Evolutionary conservation across 2,797 vertebrate species (phyloP).

Genomic region (Picus viridis): DNA sequence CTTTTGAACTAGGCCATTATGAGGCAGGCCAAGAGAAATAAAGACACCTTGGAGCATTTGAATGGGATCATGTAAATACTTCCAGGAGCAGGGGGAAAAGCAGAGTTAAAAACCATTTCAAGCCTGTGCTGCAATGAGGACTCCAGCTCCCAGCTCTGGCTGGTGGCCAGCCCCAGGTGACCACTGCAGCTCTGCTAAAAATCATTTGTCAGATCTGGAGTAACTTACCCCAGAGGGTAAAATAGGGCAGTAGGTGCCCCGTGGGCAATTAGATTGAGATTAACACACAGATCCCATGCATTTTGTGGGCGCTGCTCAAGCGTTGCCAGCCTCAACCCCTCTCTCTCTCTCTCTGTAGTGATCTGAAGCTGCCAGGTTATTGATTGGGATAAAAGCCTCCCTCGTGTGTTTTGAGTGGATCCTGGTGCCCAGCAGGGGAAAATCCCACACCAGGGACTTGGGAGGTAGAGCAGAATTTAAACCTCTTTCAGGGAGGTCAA

Average conservation of each 20-base stretch:
- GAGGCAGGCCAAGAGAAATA: constrained; percentile 34
- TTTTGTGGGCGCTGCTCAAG: not conserved
- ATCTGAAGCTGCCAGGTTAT: not conserved
- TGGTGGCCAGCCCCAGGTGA: constrained; percentile 10
- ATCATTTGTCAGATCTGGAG: not conserved
- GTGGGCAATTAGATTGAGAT: constrained; percentile 29
- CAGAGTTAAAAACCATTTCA: not conserved
- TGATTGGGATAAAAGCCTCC: not conserved
- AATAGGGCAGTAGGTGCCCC: constrained; percentile 5
- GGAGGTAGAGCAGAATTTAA: not conserved
- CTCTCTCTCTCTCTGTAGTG: not conserved
- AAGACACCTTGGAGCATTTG: not conserved
- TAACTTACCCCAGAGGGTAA: not conserved
- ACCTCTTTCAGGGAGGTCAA: not conserved
- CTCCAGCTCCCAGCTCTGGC: not conserved
- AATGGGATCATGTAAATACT: constrained; percentile 5
- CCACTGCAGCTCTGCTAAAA: not conserved
- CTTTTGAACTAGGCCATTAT: not conserved
- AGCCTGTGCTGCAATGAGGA: not conserved
- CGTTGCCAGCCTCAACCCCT: not conserved
- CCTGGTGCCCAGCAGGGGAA: not conserved
- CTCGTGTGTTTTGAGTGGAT: not conserved
- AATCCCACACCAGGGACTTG: not conserved
- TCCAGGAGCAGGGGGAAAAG: not conserved
- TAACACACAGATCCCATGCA: not conserved